Conservation (phyloP, 2,888 invertebrate species). For the Petrophora chlorosata region DNA sequence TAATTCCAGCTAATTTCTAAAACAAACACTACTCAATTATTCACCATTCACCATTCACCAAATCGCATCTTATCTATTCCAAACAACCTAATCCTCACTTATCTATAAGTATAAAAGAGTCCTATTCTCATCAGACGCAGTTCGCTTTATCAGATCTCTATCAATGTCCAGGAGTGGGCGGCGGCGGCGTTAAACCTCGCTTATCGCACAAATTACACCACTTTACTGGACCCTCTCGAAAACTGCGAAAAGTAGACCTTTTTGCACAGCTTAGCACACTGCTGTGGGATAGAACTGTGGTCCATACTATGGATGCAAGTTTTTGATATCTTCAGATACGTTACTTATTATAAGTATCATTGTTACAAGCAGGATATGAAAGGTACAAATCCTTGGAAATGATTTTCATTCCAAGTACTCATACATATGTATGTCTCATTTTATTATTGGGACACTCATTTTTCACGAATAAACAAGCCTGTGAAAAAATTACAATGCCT, state of each 20-base stretch:
- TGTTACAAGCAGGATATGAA: too few relatives aligned
- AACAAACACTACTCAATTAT: not conserved
- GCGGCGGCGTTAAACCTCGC: slow-evolving; percentile 54
- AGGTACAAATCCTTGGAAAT: too few relatives aligned
- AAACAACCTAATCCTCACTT: slow-evolving; percentile 35
- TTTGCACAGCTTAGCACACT: slow-evolving; percentile 54
- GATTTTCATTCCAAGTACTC: too few relatives aligned
- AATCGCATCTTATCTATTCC: slow-evolving; percentile 33
- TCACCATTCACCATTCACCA: not conserved
- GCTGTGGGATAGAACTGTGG: slow-evolving; percentile 37
- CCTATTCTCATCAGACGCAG: slow-evolving; percentile 41
- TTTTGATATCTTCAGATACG: not conserved
- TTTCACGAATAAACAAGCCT: too few relatives aligned
- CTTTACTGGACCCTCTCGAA: slow-evolving; percentile 69
- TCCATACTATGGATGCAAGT: slow-evolving; percentile 12
- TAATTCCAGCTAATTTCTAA: not conserved
- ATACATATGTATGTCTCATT: too few relatives aligned
- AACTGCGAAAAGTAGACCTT: slow-evolving; percentile 63
- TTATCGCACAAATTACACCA: slow-evolving; percentile 77
- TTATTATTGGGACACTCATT: too few relatives aligned
- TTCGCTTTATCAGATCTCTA: slow-evolving; percentile 62
- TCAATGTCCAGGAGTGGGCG: slow-evolving; percentile 50
- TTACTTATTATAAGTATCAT: too few relatives aligned
- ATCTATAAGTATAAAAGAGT: slow-evolving; percentile 44
- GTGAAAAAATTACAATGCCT: too few relatives aligned